phyloP scores from a whole-genome alignment of 92 coral and sea anemone species.

The Zoanthus gigantus region DNA sequence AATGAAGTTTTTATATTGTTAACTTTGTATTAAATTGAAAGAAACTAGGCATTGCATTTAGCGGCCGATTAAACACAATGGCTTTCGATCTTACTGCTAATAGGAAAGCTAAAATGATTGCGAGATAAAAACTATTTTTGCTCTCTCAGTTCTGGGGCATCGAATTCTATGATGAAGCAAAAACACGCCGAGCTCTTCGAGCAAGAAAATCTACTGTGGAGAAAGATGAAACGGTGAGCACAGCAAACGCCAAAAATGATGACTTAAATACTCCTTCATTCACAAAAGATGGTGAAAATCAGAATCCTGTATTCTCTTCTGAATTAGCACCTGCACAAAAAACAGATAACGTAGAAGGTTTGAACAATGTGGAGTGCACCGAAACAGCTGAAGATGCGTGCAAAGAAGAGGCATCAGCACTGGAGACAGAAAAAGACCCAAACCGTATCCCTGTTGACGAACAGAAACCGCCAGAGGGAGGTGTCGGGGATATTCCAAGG shows the following conservation, averaged over 20 bases:
- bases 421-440: background rate
- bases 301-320: background rate
- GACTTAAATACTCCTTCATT: background rate
- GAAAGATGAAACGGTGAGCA: background rate
- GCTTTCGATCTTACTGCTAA: too few species aligned
- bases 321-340: background rate
- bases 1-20: too few species aligned
- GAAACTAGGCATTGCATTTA: too few species aligned
- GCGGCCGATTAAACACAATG: too few species aligned
- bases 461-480: background rate
- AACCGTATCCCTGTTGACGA: background rate
- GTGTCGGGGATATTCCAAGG: background rate
- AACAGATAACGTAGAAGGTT: background rate
- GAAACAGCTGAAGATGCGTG: background rate
- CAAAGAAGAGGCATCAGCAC: background rate
- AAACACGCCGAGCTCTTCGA: conserved; percentile 40
- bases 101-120: too few species aligned
- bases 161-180: conserved; percentile 84
- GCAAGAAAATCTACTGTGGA: conserved; percentile 4
- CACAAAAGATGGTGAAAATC: background rate
- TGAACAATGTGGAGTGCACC: background rate
- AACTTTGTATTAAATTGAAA: too few species aligned
- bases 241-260: background rate
- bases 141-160: conserved; percentile 88
- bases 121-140: too few species aligned